A percentile compares a stretch with the other conserved stretches of the same genome.
These are phyloP conservation scores for Drosophila lowei DNA, from an alignment of 1,140 invertebrate genomes.

Conservation along the genomic window DNA sequence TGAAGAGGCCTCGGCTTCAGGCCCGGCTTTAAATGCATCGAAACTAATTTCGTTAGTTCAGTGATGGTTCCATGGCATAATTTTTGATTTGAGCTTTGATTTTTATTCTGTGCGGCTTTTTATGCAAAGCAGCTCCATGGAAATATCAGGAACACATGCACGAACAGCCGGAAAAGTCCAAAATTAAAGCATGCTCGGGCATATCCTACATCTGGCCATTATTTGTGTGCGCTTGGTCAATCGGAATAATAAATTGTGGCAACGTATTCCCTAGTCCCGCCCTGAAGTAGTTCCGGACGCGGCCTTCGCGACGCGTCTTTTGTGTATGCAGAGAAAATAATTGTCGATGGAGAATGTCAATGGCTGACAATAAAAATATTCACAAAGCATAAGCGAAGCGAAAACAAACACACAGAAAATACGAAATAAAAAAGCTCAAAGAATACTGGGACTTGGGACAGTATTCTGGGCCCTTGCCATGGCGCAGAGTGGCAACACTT, in stretches of 20 bases:
- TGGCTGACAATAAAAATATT: conserved; percentile 3
- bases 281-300: too few species aligned
- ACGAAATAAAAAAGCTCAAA: not conserved
- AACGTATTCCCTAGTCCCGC: too few species aligned
- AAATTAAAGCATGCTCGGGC: not conserved
- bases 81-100: not conserved
- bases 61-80: not conserved
- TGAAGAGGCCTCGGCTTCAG: conserved; percentile 53
- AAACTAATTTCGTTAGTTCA: conserved; percentile 9
- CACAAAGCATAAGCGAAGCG: not conserved
- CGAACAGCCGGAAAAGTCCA: conserved; percentile 22
- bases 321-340: conserved; percentile 22
- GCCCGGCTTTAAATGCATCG: conserved; percentile 25
- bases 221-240: conserved; percentile 26
- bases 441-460: not conserved
- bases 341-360: conserved; percentile 1
- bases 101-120: conserved; percentile 6
- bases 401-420: conserved; percentile 1
- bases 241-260: conserved; percentile 12
- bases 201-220: not conserved
- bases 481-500: conserved; percentile 26
- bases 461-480: not conserved
- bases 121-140: conserved; percentile 47
- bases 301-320: not conserved
- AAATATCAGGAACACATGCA: conserved; percentile 41